Base-by-base conservation (phyloP, 2,113 vertebrate genomes). In the Phylloscopus trochiloides region DNA sequence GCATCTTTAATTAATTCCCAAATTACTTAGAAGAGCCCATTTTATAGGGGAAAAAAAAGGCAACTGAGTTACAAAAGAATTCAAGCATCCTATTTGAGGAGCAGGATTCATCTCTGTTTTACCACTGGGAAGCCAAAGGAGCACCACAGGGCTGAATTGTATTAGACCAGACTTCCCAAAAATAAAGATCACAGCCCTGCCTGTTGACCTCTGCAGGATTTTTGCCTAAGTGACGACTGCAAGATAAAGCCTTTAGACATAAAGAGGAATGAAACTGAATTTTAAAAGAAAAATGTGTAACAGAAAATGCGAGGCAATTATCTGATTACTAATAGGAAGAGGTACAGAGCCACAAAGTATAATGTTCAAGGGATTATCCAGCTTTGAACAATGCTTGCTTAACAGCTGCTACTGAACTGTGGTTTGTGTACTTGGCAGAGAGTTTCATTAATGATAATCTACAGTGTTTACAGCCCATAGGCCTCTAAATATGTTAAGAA, bases 371-470 rank as follows among this genome's bases (percentile, higher is more conserved):
- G 97, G 91, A 96, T 80, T 81, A 96, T 71, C 79, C 66, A 91
- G 77, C 68, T 97, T 96, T 96, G 91, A 96, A 95, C 43, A 97
- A 85, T 88, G 80, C 93, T 94, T 95, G 96, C 92, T 95, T 94
- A 95, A 95, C 70, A 97, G 78, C 84, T 97, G 93, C 94, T 92
- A 72, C 87, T 1, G 32, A 90, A 91, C 81, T 84, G 70, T 81
- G 74, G 90, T 75, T 77, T 95, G 68, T 66, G 88, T 71, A 94
- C 90, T 96, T 95, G 85, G 80, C 63, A 89, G 71, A 89, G 81
- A 81, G 94, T 96, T 96, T 96, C 92, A 97, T 96, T 96, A 97
- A 95, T 93, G 92, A 87, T 85, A 90, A 66, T 90, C 85, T 93
- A 90, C 85, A 91, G 84, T 90, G 83, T 94, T 96, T 97, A 97